Conservation (phyloP, 2,797 vertebrate genomes). For the Apogon hyalosoma region DNA sequence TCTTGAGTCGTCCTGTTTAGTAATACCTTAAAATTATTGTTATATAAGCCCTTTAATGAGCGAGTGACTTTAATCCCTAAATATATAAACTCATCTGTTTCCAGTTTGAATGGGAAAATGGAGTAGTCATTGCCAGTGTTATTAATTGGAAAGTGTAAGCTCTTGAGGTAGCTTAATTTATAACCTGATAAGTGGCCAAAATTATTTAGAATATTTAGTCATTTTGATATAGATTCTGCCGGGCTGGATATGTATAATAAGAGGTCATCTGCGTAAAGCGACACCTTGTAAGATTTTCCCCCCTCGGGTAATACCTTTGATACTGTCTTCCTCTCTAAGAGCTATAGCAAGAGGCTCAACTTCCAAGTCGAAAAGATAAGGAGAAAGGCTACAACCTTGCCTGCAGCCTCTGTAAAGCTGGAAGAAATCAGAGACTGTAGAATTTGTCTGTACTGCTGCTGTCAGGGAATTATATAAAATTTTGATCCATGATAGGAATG, state of each 20-base stretch:
- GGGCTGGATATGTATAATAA: constrained; percentile 1
- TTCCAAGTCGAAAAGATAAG: too few relatives aligned
- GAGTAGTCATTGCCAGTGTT: background rate
- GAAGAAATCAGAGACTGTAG: too few relatives aligned
- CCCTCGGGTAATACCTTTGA: too few relatives aligned
- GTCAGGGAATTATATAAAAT: background rate
- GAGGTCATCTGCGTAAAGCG: too few relatives aligned
- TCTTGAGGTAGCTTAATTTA: background rate
- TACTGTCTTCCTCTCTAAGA: too few relatives aligned
- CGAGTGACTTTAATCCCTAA: background rate
- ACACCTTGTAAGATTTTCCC: too few relatives aligned
- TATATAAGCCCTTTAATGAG: too few relatives aligned
- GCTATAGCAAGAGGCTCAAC: too few relatives aligned
- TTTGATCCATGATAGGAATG: background rate
- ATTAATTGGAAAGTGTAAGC: background rate
- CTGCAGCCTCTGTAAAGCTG: too few relatives aligned
- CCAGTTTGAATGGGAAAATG: background rate
- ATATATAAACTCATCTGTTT: background rate
- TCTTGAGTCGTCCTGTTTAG: too few relatives aligned
- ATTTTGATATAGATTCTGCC: background rate
- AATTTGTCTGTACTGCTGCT: background rate
- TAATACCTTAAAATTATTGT: too few relatives aligned
- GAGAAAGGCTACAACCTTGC: too few relatives aligned
- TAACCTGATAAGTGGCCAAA: background rate
- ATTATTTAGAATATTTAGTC: background rate